A percentile compares a stretch with the other conserved stretches of the same genome.
Conservation (phyloP, 2,888 invertebrate genomes). For the Eledona agricola region DNA sequence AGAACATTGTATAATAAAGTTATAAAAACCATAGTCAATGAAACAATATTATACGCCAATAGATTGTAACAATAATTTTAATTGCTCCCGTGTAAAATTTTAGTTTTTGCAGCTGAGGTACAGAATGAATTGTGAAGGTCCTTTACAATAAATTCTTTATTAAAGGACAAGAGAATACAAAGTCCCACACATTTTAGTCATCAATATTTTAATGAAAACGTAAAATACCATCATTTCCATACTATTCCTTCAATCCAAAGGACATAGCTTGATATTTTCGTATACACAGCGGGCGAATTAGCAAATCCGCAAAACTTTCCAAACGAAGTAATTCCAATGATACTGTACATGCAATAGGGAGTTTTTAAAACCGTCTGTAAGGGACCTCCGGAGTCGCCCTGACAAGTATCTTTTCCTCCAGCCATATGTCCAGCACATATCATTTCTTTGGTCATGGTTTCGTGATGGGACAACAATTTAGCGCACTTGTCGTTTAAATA, state of each 20-base stretch:
- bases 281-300: constrained; percentile 62
- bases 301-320: constrained; percentile 59
- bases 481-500: constrained; percentile 5
- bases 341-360: constrained; percentile 61
- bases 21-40: no score
- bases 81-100: no score
- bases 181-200: no score
- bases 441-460: constrained; percentile 12
- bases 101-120: no score
- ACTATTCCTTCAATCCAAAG: constrained; percentile 63
- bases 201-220: neutral
- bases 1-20: no score
- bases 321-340: constrained; percentile 63
- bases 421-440: constrained; percentile 38
- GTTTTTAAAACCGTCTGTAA: constrained; percentile 38
- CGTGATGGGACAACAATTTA: constrained; percentile 1
- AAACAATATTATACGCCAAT: no score
- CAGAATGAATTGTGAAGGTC: no score
- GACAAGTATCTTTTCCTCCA: constrained; percentile 41
- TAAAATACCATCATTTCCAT: constrained; percentile 50
- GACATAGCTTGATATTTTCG: constrained; percentile 60
- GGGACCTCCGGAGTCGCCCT: constrained; percentile 45
- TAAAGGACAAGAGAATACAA: no score
- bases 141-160: no score
- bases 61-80: no score